These are phyloP conservation scores for Chionoecetes opilio DNA, from an alignment of 1,140 invertebrate genomes.

Conservation along the genomic window DNA sequence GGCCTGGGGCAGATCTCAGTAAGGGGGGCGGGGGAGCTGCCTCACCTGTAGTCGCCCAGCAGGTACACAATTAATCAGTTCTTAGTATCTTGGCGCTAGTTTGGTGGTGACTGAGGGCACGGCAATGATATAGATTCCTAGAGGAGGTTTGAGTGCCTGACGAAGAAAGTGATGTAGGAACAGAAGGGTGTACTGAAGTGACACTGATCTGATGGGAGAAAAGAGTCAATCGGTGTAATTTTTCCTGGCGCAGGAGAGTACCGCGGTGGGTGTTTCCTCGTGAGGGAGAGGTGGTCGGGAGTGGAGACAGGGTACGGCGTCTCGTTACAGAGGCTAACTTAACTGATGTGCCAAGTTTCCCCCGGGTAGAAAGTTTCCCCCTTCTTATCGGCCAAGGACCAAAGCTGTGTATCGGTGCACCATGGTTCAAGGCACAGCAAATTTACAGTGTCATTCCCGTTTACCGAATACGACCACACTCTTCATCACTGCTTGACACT, in stretches of 20 bases:
- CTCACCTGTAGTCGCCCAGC: conserved; percentile 36
- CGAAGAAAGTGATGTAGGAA: background rate
- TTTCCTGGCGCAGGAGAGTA: background rate
- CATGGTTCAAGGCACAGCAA: too few relatives aligned
- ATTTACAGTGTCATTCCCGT: too few relatives aligned
- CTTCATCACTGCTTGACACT: background rate
- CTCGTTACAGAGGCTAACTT: conserved; percentile 17
- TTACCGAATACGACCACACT: too few relatives aligned
- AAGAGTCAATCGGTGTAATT: background rate
- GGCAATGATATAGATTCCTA: background rate
- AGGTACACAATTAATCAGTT: conserved; percentile 56
- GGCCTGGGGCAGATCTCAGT: conserved; percentile 62
- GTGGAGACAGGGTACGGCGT: background rate
- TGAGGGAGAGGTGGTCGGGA: background rate
- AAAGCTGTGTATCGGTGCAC: background rate
- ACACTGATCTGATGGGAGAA: background rate
- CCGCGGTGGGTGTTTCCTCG: background rate
- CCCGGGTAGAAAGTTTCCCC: background rate
- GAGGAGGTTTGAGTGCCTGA: background rate
- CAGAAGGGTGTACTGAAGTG: background rate
- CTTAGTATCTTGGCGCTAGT: background rate
- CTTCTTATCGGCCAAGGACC: background rate
- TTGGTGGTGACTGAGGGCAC: background rate
- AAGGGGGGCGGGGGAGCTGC: conserved; percentile 40
- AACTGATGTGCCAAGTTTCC: conserved; percentile 8